phyloP scores from a whole-genome alignment of 2,888 invertebrate genomes.

The Acheta domesticus region DNA sequence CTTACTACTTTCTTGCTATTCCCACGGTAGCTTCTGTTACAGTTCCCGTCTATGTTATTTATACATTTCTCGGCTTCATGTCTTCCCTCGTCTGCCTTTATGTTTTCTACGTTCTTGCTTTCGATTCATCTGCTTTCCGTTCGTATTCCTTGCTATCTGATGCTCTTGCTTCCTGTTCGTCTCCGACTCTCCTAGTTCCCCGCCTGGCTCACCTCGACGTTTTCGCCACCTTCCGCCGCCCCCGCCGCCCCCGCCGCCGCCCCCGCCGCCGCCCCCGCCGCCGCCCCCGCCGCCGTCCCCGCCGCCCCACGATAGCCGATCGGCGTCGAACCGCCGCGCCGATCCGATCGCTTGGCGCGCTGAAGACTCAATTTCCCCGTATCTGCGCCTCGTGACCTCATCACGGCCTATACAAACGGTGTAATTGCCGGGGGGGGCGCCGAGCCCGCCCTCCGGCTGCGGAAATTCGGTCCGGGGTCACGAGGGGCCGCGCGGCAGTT shows the following conservation, averaged over 20 bases:
- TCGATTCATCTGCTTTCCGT: no score
- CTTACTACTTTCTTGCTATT: no score
- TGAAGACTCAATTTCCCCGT: conserved; percentile 18
- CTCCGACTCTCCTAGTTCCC: no score
- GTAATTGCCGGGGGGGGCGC: background rate
- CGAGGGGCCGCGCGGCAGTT: background rate
- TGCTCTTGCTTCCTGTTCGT: no score
- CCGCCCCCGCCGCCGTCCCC: background rate
- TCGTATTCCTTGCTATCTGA: no score
- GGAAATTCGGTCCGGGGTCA: background rate
- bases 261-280: background rate
- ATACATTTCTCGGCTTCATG: no score
- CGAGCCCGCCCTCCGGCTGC: background rate
- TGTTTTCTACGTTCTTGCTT: no score
- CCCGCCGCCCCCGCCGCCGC: background rate
- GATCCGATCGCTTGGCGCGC: background rate
- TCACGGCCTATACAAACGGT: conserved; percentile 2
- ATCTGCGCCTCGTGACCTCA: background rate
- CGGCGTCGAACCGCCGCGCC: background rate
- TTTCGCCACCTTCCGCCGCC: background rate
- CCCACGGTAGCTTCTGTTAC: no score
- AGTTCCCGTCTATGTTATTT: no score
- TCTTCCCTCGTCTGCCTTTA: no score
- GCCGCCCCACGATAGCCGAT: background rate
- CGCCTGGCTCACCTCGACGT: no score